These are phyloP conservation scores for Cygnus olor DNA, from an alignment of 2,797 vertebrate species.

Conservation along the genomic window DNA sequence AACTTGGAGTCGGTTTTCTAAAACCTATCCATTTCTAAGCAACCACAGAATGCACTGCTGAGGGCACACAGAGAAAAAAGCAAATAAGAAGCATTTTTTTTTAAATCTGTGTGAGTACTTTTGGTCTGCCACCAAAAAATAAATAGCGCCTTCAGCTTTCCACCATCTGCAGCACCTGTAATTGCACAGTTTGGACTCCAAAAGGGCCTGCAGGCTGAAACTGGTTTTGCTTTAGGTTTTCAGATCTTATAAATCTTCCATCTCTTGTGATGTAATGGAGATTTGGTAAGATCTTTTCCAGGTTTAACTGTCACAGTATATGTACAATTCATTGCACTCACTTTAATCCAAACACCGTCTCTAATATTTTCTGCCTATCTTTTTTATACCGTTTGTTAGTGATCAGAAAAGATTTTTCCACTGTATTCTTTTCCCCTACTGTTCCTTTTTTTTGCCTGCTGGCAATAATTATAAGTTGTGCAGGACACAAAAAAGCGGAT, in stretches of 20 bases:
- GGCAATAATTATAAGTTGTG: slow-evolving; percentile 75
- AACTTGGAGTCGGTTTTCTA: slow-evolving; percentile 37
- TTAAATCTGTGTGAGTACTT: not conserved
- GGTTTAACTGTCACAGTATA: not conserved
- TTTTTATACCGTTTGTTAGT: slow-evolving; percentile 45
- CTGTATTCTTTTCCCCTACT: slow-evolving; percentile 8
- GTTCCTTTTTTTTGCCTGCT: slow-evolving; percentile 48
- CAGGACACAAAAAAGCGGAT: slow-evolving; percentile 71
- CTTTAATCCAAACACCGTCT: slow-evolving; percentile 40
- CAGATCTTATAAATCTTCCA: not conserved
- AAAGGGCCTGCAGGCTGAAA: slow-evolving; percentile 29
- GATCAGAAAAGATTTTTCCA: slow-evolving; percentile 45
- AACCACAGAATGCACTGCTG: not conserved
- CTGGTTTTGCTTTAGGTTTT: slow-evolving; percentile 28
- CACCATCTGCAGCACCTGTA: slow-evolving; percentile 66
- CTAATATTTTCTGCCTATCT: slow-evolving; percentile 52
- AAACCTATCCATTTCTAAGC: slow-evolving; percentile 49
- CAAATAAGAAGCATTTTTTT: not conserved
- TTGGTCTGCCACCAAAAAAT: slow-evolving; percentile 63
- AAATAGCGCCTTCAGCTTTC: slow-evolving; percentile 47
- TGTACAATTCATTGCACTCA: slow-evolving; percentile 21
- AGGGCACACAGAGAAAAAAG: slow-evolving; percentile 30
- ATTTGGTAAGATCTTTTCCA: not conserved
- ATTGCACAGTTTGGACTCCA: slow-evolving; percentile 21
- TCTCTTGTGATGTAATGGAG: not conserved